Base-by-base conservation (phyloP, 1,140 invertebrate species). In the Drosophila santomea region DNA sequence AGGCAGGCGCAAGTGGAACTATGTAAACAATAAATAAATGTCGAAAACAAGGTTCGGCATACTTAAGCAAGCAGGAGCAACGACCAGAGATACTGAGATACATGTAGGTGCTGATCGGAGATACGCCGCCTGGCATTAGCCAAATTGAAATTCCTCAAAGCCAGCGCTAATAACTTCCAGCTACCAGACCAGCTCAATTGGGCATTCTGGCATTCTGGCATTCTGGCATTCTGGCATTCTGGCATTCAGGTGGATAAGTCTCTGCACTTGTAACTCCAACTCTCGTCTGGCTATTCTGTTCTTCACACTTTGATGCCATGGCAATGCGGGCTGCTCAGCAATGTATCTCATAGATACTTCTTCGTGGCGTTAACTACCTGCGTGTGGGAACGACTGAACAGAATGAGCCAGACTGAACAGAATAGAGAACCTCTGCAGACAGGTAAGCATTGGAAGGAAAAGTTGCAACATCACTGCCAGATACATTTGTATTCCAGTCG, bases 21-120 rank as follows among this genome's bases (percentile, higher is more conserved):
- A 72, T 79, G 82, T 82, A 88, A 86, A 86, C 83, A 86, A 68
- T 78, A 75, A 81, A 81, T 74, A 81, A 77, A 86, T 72, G 80
- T 58, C 63, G 54, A 59, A 74, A 69, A 71, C 54, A 68, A 76
- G 78, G 79, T 82, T 81, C 78, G 79, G 69, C 79, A 82, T 66
- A 78, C 71, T 79, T 69, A 72, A 67, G 71, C 80, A 72, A 67
- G 71, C 80, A 69, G 67, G 76, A 81, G 80, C 75, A 82, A 83
- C 61, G 79, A 83, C 79, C 79, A 76, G 51, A 38, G 43, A 44
- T 4, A 25, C 32, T 39, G 20, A 74, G 60, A 72, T 45, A 67
- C 59, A 73, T 47, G 55, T 32, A 43, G 58, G 66, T 69, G 73
- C 63, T 28, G 64, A 55, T 60, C 55, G 36, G 41, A 72, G 60